These are phyloP conservation scores for Poecilia velifera DNA, from an alignment of 2,797 vertebrate species.

Conservation along the genomic window DNA sequence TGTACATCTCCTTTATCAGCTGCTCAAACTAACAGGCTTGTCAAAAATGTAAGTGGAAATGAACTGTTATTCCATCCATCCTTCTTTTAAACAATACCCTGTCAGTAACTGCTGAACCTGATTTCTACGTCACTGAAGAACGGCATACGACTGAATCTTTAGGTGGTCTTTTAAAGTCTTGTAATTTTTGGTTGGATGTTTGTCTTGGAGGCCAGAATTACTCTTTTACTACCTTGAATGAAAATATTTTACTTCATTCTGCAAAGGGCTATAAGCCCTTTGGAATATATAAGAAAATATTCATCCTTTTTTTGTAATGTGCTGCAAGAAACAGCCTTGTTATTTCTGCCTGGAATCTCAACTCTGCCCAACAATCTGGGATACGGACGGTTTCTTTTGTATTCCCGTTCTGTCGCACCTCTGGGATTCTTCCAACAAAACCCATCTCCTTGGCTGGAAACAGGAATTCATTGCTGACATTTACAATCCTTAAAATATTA, in stretches of 20 bases:
- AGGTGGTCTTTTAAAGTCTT: background rate
- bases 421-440: background rate
- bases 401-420: background rate
- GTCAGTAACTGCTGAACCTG: background rate
- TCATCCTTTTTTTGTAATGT: background rate
- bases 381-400: background rate
- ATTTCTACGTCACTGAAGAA: background rate
- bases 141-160: background rate
- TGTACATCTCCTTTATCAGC: background rate
- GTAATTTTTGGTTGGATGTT: background rate
- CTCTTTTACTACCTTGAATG: background rate
- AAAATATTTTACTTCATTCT: background rate
- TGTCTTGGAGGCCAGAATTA: background rate
- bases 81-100: background rate
- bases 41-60: background rate
- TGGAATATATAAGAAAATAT: background rate
- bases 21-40: background rate
- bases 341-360: background rate
- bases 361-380: background rate
- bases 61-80: background rate
- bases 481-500: background rate
- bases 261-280: background rate
- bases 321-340: background rate
- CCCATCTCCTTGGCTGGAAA: background rate
- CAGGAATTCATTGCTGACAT: background rate